phyloP scores from a whole-genome alignment of 2,888 invertebrate genomes.

The Macroteleia sp. region DNA sequence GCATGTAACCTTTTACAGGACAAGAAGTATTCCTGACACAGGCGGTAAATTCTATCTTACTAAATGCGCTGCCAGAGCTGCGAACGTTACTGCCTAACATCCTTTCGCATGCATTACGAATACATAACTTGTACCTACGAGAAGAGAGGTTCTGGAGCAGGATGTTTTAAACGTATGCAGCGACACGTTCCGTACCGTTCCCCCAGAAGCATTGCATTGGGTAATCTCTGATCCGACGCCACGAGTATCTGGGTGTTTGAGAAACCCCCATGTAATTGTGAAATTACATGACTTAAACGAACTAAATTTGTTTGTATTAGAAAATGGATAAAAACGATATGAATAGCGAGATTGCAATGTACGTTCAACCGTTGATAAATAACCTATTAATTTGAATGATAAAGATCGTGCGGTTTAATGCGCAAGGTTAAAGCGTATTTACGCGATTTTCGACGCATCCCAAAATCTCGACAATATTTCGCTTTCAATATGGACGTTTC shows the following conservation, averaged over 20 bases:
- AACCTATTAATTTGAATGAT: slow-evolving; percentile 36
- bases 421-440: slow-evolving; percentile 46
- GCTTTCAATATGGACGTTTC: slow-evolving; percentile 56
- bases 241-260: slow-evolving; percentile 45
- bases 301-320: slow-evolving; percentile 44
- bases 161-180: slow-evolving; percentile 74
- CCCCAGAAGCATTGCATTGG: slow-evolving; percentile 71
- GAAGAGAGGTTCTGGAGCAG: slow-evolving; percentile 47
- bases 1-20: slow-evolving; percentile 50
- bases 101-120: slow-evolving; percentile 65
- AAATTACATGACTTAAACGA: slow-evolving; percentile 52
- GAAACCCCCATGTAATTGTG: slow-evolving; percentile 18
- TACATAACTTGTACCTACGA: slow-evolving; percentile 64
- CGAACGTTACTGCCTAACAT: slow-evolving; percentile 68
- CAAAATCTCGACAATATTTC: slow-evolving; percentile 59
- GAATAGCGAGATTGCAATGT: slow-evolving; percentile 27
- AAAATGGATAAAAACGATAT: slow-evolving; percentile 47
- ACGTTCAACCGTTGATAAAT: slow-evolving; percentile 18
- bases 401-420: slow-evolving; percentile 31
- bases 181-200: slow-evolving; percentile 77
- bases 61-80: slow-evolving; percentile 75
- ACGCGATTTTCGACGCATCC: slow-evolving; percentile 52
- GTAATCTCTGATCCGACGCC: slow-evolving; percentile 72
- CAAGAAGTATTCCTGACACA: slow-evolving; percentile 54
- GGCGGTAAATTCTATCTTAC: slow-evolving; percentile 68